Evolutionary conservation across 2,113 vertebrate species (phyloP).

Genomic region (Phylloscopus trochilus): DNA sequence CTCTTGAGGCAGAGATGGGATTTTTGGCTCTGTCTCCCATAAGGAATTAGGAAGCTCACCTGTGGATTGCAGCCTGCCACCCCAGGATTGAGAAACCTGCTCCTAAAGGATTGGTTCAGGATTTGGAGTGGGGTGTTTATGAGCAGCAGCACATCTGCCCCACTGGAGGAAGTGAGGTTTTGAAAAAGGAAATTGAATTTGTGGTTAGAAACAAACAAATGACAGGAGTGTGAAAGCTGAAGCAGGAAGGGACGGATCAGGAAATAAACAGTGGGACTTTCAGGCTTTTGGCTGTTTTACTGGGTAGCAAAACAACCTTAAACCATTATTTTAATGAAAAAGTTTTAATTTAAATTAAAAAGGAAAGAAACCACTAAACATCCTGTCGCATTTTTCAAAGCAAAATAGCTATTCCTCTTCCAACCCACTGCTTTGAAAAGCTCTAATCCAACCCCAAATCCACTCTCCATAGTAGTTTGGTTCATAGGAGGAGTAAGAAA

Average conservation of each 20-base stretch:
- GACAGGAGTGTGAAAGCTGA: neutral
- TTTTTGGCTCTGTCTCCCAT: fast-evolving
- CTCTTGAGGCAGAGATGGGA: neutral
- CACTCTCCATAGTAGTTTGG: neutral
- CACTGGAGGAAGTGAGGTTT: neutral
- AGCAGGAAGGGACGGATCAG: neutral
- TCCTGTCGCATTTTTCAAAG: neutral
- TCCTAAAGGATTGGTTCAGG: neutral
- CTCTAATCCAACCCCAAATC: neutral
- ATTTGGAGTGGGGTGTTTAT: neutral
- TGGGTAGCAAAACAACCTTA: neutral
- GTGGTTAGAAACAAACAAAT: neutral
- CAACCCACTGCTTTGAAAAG: neutral
- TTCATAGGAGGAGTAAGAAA: neutral
- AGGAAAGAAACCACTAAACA: neutral
- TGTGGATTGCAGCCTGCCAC: neutral
- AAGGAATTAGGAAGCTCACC: neutral
- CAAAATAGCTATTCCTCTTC: neutral
- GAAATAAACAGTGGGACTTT: neutral
- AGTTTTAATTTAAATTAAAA: neutral
- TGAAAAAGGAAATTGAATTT: neutral
- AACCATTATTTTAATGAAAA: neutral
- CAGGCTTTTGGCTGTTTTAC: neutral
- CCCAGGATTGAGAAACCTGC: neutral
- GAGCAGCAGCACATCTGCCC: neutral